A percentile compares a stretch with the other conserved stretches of the same genome.
Evolutionary conservation across 2,113 vertebrate genomes (phyloP).

Genomic region (Leiothrix lutea): DNA sequence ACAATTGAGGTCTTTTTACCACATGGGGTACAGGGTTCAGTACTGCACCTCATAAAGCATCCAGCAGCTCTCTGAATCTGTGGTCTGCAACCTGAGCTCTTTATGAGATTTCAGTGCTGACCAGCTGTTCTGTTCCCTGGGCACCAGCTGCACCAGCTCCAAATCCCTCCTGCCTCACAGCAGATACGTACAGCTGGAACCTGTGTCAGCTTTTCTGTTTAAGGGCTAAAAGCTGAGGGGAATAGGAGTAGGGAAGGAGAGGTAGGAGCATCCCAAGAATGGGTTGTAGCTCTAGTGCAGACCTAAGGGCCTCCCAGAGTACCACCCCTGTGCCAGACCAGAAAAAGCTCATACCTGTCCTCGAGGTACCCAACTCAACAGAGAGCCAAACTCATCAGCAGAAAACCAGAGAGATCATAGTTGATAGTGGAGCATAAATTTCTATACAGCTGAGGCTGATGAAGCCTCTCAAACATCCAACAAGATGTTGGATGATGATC

Average conservation of each 20-base stretch:
- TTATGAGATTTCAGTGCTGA: not conserved
- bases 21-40: not conserved
- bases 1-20: not conserved
- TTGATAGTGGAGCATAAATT: not conserved
- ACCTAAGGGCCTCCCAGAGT: not conserved
- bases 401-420: not conserved
- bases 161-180: not conserved
- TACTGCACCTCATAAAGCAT: not conserved
- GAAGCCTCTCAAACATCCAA: not conserved
- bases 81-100: not conserved
- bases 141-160: not conserved
- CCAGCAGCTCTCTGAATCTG: not conserved
- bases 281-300: not conserved
- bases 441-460: not conserved
- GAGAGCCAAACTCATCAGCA: not conserved
- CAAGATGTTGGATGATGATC: not conserved
- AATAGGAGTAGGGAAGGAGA: not conserved
- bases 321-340: not conserved
- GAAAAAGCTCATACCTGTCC: not conserved
- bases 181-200: not conserved
- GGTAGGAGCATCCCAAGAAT: not conserved
- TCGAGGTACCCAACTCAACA: not conserved
- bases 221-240: not conserved
- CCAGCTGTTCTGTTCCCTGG: not conserved
- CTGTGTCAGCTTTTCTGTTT: not conserved